These are phyloP conservation scores for Dicaeum eximium DNA, from an alignment of 2,113 vertebrate genomes.

Conservation along the genomic window DNA sequence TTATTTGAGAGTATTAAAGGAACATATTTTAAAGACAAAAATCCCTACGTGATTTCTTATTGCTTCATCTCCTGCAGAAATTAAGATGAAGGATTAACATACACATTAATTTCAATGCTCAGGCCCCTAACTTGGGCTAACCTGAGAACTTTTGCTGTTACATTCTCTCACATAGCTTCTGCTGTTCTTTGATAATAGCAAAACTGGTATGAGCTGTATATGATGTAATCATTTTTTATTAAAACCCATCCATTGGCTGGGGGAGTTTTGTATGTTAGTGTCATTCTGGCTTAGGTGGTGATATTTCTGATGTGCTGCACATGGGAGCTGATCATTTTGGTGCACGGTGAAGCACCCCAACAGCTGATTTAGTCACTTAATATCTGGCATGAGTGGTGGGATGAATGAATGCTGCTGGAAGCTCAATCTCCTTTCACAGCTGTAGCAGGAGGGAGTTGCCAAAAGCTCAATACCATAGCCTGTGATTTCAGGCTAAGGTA, in stretches of 20 bases:
- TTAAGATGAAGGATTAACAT: neutral
- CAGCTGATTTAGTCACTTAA: neutral
- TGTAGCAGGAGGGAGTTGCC: conserved; percentile 3
- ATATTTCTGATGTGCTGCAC: neutral
- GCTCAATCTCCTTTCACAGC: conserved; percentile 11
- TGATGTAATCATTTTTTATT: neutral
- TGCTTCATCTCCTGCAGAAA: neutral
- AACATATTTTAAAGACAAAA: conserved; percentile 1
- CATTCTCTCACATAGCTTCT: neutral
- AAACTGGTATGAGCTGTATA: neutral
- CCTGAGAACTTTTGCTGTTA: neutral
- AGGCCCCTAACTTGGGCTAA: neutral
- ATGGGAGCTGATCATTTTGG: neutral
- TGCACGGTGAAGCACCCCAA: neutral
- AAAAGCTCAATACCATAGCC: neutral
- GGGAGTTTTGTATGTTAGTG: neutral
- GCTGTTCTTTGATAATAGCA: neutral
- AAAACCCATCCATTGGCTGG: neutral
- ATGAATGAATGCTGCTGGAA: neutral
- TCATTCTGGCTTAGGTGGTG: neutral
- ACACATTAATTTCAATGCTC: neutral
- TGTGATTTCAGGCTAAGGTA: neutral
- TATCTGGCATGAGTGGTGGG: neutral
- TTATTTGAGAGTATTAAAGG: conserved; percentile 2
- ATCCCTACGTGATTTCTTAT: neutral